Conservation (phyloP, 2,888 invertebrate species). For the Escarpia spicata region DNA sequence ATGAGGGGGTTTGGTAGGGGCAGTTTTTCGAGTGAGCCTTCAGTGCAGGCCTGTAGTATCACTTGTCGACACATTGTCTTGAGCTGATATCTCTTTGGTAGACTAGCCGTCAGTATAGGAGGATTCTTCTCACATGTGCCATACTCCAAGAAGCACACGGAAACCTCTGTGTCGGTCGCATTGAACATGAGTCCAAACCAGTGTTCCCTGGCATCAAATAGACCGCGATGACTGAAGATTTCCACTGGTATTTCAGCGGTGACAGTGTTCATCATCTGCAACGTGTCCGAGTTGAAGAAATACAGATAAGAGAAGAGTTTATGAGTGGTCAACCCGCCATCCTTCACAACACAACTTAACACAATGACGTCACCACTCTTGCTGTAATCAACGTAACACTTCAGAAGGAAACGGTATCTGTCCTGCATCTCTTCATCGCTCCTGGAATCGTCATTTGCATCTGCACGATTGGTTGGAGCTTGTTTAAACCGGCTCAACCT, state of each 20-base stretch:
- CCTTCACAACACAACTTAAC: not conserved
- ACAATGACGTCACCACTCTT: not conserved
- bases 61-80: not conserved
- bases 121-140: not conserved
- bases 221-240: not conserved
- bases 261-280: not conserved
- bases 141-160: not conserved
- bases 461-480: not conserved
- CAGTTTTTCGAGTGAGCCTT: not conserved
- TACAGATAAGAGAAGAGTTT: not conserved
- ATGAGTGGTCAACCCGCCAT: not conserved
- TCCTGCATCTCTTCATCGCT: not conserved
- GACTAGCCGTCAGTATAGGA: not conserved
- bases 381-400: not conserved
- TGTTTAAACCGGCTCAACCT: not conserved
- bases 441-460: not conserved
- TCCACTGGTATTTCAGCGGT: not conserved
- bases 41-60: not conserved
- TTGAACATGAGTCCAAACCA: not conserved
- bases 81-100: not conserved
- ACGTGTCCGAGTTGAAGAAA: constrained; percentile 16
- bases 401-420: not conserved
- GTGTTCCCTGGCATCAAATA: not conserved
- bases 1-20: not conserved
- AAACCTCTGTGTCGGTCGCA: not conserved